Base-by-base conservation (phyloP, 2,888 invertebrate genomes). In the Hybos culiciformis region DNA sequence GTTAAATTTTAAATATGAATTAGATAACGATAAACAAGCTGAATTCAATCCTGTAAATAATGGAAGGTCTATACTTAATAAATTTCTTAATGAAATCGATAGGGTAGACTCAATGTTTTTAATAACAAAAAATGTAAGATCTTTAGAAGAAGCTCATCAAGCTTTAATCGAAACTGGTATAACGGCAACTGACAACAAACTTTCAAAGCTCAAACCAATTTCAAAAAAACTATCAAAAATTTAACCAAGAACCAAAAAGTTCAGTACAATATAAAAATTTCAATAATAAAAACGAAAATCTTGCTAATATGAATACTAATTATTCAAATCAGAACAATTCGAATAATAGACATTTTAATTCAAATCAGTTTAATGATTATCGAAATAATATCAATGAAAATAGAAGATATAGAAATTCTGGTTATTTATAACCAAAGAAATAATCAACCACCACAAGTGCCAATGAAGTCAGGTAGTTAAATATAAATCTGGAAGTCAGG, bases 1-100 rank as follows among this genome's bases (percentile, higher is more conserved):
- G 23, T 17, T 41, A 9, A 41, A 41, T 33, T 17, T 41, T 14
- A 41, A 41, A 17, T 41, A 41, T 33, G 17, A n/a, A 15, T 33
- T 41, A 33, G 41, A 41, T 33, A 18, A 14, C 7, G 15, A 23
- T 6, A 15, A 12, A 15, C 33, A 20, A 12, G 12, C 11, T 5
- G 41, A 41, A 33, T 40, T 40, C 14, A 32, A 32, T 21, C 12
- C 32, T 3, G 20, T 4, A 21, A 31, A 40, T 20, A 40, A 41
- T 14, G 41, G 34, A 34, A 21, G 34, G n/a, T 20, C 14, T 21
- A 41, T 41, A 15, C 20, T n/a, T n/a, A n/a, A n/a, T n/a, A n/a
- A n/a, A n/a, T n/a, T n/a, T n/a, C n/a, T 41, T 14, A 41, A 41
- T 23, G 34, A 34, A 23, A 9, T 36, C 4, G n/a, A 12, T 21